Conservation (phyloP, 2,113 vertebrate genomes). For the Hippocampus barbouri region DNA sequence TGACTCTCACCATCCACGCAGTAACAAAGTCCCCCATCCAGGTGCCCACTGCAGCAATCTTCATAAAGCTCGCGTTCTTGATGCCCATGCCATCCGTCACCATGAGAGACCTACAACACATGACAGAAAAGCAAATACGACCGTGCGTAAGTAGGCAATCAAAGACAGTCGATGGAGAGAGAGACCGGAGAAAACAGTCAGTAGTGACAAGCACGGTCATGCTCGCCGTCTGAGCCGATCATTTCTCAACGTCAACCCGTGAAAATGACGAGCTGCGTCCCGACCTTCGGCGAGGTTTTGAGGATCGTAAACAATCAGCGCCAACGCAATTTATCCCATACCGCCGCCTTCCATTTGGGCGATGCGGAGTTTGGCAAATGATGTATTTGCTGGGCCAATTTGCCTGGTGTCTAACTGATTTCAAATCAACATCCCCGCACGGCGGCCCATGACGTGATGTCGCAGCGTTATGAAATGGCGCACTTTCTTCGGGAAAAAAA, state of each 20-base stretch:
- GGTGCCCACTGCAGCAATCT: conserved; percentile 93
- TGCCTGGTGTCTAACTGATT: conserved; percentile 43
- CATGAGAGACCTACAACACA: conserved; percentile 80
- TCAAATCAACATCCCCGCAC: conserved; percentile 27
- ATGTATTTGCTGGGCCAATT: conserved; percentile 57
- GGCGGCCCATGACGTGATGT: conserved; percentile 12
- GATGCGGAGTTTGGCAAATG: conserved; percentile 38
- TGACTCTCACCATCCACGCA: conserved; percentile 93
- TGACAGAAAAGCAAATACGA: conserved; percentile 14
- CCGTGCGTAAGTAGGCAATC: conserved; percentile 19
- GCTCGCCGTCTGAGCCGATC: conserved; percentile 57
- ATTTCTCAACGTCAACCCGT: conserved; percentile 54
- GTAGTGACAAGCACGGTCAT: conserved; percentile 47
- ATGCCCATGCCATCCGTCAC: conserved; percentile 98
- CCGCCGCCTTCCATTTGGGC: conserved; percentile 34
- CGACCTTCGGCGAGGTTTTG: conserved; percentile 31
- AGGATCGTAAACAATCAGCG: conserved; percentile 44
- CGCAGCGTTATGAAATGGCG: conserved; percentile 39
- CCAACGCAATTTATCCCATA: conserved; percentile 32
- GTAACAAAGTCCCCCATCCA: conserved; percentile 99
- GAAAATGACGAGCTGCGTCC: conserved; percentile 49
- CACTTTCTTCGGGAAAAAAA: conserved; percentile 31
- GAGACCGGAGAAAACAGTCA: conserved; percentile 16
- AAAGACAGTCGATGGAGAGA: conserved; percentile 17
- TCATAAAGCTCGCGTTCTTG: conserved; percentile 98